These are phyloP conservation scores for Gavia stellata DNA, from an alignment of 2,113 vertebrate species.

Conservation along the genomic window DNA sequence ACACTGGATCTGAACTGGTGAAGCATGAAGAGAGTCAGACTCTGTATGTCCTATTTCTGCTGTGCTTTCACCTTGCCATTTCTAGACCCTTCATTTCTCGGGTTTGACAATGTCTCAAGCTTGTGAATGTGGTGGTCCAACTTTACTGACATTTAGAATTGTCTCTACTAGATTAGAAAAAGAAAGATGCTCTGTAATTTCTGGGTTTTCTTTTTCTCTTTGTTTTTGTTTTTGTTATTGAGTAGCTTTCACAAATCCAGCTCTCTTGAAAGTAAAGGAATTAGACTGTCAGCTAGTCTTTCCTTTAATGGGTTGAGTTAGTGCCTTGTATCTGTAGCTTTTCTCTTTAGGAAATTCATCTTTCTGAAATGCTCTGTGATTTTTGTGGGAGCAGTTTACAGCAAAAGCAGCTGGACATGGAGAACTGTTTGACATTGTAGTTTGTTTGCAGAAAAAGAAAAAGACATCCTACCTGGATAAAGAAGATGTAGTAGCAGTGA, in stretches of 20 bases:
- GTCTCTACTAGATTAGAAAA: not conserved
- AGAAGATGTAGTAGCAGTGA: not conserved
- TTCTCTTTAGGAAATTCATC: conserved; percentile 13
- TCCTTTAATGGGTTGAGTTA: not conserved
- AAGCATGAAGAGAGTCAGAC: not conserved
- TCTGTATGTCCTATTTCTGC: not conserved
- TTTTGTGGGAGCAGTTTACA: not conserved
- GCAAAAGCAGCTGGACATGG: not conserved
- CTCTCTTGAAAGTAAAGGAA: conserved; percentile 8
- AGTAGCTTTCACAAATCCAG: not conserved
- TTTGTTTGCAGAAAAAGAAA: not conserved
- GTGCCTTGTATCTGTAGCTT: not conserved
- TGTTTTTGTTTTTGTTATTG: conserved; percentile 19
- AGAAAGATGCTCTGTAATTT: not conserved
- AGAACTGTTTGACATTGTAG: not conserved
- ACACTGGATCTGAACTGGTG: not conserved
- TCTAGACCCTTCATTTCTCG: not conserved
- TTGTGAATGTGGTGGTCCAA: not conserved
- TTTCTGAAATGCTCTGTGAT: conserved; percentile 1
- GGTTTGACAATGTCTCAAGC: not conserved
- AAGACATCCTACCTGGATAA: not conserved
- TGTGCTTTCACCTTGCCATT: not conserved
- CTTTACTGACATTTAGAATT: not conserved
- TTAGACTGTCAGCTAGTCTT: not conserved
- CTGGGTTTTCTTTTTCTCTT: not conserved